These are phyloP conservation scores for Alfaro cultratus DNA, from an alignment of 2,797 vertebrate genomes.

Conservation along the genomic window DNA sequence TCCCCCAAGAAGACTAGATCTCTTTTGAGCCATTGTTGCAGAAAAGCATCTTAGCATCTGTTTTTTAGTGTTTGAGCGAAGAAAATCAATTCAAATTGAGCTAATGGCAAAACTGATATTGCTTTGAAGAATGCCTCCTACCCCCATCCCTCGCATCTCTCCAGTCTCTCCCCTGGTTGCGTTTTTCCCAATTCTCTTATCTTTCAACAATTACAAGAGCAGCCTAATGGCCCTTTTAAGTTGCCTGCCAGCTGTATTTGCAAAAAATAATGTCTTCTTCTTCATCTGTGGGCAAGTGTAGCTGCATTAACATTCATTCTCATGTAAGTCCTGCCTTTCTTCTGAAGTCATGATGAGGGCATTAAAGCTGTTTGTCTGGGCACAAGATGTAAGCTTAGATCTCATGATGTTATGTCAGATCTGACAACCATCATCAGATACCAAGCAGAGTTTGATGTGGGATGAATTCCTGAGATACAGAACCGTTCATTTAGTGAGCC, in stretches of 20 bases:
- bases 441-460: conserved; percentile 59
- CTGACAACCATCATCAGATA: conserved; percentile 65
- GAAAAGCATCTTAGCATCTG: conserved; percentile 76
- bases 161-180: conserved; percentile 67
- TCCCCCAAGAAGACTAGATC: conserved; percentile 9
- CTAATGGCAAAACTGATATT: conserved; percentile 84
- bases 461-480: conserved; percentile 41
- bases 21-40: conserved; percentile 60
- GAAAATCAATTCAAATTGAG: conserved; percentile 81
- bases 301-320: conserved; percentile 60
- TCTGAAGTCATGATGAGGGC: conserved; percentile 73
- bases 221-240: conserved; percentile 83
- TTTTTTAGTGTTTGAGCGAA: conserved; percentile 69
- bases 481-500: conserved; percentile 24
- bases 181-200: conserved; percentile 76
- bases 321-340: conserved; percentile 63
- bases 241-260: conserved; percentile 81
- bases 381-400: conserved; percentile 63
- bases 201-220: conserved; percentile 82
- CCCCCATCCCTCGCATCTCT: conserved; percentile 1
- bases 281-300: conserved; percentile 73
- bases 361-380: conserved; percentile 69
- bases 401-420: conserved; percentile 64
- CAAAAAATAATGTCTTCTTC: conserved; percentile 72
- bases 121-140: conserved; percentile 78